phyloP scores from a whole-genome alignment of 2,888 invertebrate species.

The Baccha elongata region DNA sequence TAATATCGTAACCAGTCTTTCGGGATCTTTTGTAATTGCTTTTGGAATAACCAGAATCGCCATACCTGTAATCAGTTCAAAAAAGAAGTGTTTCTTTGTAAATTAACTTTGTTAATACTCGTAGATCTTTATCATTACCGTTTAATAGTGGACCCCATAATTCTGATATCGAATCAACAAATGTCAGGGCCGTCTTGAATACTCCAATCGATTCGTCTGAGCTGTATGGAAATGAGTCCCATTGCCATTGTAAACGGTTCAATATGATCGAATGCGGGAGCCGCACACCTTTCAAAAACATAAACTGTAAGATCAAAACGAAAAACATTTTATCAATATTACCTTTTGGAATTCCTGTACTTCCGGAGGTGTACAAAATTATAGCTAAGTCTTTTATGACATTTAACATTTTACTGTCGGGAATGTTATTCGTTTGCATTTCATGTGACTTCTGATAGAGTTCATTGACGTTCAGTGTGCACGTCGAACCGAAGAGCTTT shows the following conservation, averaged over 20 bases:
- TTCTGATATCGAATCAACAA: slow-evolving; percentile 94
- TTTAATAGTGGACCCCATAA: slow-evolving; percentile 93
- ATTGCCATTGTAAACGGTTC: slow-evolving; percentile 95
- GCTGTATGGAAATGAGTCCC: slow-evolving; percentile 90
- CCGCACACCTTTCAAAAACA: slow-evolving; percentile 87
- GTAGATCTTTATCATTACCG: slow-evolving; percentile 81
- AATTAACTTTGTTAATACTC: neutral
- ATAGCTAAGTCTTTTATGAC: slow-evolving; percentile 78
- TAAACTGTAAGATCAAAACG: neutral
- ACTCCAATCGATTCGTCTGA: slow-evolving; percentile 87
- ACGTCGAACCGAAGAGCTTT: slow-evolving; percentile 77
- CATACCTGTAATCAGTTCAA: slow-evolving; percentile 78
- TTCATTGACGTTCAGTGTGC: slow-evolving; percentile 77
- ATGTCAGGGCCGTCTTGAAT: slow-evolving; percentile 95
- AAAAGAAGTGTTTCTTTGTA: neutral
- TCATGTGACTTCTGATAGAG: slow-evolving; percentile 78
- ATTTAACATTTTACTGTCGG: slow-evolving; percentile 81
- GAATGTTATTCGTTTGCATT: slow-evolving; percentile 77
- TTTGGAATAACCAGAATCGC: slow-evolving; percentile 89
- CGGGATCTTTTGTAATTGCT: slow-evolving; percentile 89
- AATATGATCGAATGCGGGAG: slow-evolving; percentile 89
- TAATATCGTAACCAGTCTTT: slow-evolving; percentile 87
- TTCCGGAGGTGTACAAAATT: slow-evolving; percentile 86
- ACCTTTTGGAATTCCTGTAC: slow-evolving; percentile 95
- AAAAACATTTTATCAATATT: neutral